Evolutionary conservation across 2,797 vertebrate species (phyloP).

Genomic region (Carduelis carduelis): DNA sequence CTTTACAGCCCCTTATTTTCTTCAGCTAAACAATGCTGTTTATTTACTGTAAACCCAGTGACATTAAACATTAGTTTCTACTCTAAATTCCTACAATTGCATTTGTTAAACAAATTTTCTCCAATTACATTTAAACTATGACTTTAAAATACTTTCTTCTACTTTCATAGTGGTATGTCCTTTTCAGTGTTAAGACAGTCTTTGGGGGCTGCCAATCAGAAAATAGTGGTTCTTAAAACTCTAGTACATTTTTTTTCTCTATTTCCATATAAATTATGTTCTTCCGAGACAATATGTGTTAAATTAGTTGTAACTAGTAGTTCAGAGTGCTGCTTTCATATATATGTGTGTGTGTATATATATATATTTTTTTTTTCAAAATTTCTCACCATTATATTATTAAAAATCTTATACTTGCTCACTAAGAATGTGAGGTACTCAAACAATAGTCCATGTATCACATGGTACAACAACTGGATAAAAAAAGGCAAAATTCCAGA

Average conservation of each 20-base stretch:
- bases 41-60: background rate
- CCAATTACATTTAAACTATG: background rate
- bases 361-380: background rate
- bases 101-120: background rate
- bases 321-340: background rate
- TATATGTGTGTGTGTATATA: background rate
- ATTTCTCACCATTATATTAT: background rate
- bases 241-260: background rate
- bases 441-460: background rate
- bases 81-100: background rate
- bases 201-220: background rate
- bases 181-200: background rate
- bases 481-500: background rate
- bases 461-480: rapidly evolving
- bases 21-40: background rate
- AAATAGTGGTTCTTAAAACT: background rate
- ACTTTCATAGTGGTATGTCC: background rate
- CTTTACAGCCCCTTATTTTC: background rate
- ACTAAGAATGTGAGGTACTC: background rate
- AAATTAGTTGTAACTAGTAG: background rate
- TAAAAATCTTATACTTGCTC: background rate
- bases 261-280: background rate
- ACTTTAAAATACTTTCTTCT: background rate
- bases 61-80: background rate
- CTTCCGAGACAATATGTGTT: background rate